Percentiles rank a stretch among this genome's conserved stretches.
phyloP scores from a whole-genome alignment of 2,113 vertebrate species.

The Oophaga pumilio region DNA sequence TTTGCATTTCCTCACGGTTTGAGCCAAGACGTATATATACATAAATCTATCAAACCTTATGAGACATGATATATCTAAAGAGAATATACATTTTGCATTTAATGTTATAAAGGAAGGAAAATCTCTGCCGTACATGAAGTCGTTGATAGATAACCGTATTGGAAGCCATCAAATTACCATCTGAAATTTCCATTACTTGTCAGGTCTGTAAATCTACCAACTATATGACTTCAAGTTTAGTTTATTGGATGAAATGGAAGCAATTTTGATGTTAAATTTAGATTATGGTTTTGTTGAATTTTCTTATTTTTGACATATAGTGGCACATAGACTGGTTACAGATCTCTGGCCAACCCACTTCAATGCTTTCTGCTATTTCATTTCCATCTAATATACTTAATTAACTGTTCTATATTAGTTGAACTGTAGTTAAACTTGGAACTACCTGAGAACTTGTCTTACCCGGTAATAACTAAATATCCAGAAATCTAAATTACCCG shows the following conservation, averaged over 20 bases:
- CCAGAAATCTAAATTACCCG: slow-evolving; percentile 35
- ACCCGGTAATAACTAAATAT: background rate
- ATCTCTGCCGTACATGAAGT: background rate
- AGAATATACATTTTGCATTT: slow-evolving; percentile 9
- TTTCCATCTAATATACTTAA: slow-evolving; percentile 59
- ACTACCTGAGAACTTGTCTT: slow-evolving; percentile 23
- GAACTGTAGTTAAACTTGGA: slow-evolving; percentile 21
- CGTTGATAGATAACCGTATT: slow-evolving; percentile 41
- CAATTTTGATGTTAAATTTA: slow-evolving; percentile 35
- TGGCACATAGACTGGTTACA: background rate
- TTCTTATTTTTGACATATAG: background rate
- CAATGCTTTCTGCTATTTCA: slow-evolving; percentile 62
- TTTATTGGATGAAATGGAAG: slow-evolving; percentile 16
- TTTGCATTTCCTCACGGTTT: background rate
- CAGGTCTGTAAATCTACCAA: background rate
- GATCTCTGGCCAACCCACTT: slow-evolving; percentile 36
- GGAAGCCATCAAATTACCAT: slow-evolving; percentile 9
- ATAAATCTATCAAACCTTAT: background rate
- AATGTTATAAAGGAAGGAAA: slow-evolving; percentile 8
- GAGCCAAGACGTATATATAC: slow-evolving; percentile 37
- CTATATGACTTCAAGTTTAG: background rate
- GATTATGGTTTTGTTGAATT: slow-evolving; percentile 29
- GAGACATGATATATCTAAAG: slow-evolving; percentile 7
- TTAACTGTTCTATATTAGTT: slow-evolving; percentile 60
- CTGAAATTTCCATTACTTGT: slow-evolving; percentile 42